Evolutionary conservation across 2,888 invertebrate genomes (phyloP).

Genomic region (Dicranocentrus wangi): DNA sequence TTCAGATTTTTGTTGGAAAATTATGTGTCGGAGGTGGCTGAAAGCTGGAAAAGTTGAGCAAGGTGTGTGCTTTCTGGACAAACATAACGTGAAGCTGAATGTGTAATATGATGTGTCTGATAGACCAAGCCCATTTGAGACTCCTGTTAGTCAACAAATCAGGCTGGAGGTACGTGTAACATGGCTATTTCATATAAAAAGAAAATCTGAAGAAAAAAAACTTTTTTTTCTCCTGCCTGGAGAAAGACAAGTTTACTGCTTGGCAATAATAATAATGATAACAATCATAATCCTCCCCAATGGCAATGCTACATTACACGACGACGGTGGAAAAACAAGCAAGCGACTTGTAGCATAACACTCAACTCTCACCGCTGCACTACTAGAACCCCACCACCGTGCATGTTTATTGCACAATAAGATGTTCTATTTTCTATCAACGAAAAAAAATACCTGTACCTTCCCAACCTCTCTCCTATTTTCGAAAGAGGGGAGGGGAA

Average conservation of each 20-base stretch:
- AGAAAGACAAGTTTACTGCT: constrained; percentile 2
- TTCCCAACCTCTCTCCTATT: not conserved
- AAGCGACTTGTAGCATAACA: not conserved
- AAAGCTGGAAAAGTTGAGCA: too few species aligned
- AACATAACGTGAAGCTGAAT: too few species aligned
- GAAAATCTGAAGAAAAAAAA: constrained; percentile 18
- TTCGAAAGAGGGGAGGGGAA: not conserved
- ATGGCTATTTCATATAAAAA: too few species aligned
- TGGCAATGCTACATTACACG: constrained; percentile 1
- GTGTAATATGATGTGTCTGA: too few species aligned
- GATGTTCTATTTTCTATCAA: not conserved
- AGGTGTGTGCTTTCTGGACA: too few species aligned
- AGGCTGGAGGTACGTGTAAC: too few species aligned
- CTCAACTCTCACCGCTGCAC: not conserved
- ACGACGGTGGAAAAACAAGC: not conserved
- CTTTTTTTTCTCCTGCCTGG: constrained; percentile 1
- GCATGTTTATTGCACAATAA: constrained; percentile 17
- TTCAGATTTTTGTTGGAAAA: constrained; percentile 1
- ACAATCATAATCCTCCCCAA: constrained; percentile 53
- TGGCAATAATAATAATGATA: constrained; percentile 49
- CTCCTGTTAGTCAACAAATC: too few species aligned
- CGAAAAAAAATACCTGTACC: constrained; percentile 9
- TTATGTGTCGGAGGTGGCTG: not conserved
- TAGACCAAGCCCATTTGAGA: too few species aligned
- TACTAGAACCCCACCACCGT: not conserved